Evolutionary conservation across 2,113 vertebrate genomes (phyloP).

Genomic region (Acinonyx jubatus): DNA sequence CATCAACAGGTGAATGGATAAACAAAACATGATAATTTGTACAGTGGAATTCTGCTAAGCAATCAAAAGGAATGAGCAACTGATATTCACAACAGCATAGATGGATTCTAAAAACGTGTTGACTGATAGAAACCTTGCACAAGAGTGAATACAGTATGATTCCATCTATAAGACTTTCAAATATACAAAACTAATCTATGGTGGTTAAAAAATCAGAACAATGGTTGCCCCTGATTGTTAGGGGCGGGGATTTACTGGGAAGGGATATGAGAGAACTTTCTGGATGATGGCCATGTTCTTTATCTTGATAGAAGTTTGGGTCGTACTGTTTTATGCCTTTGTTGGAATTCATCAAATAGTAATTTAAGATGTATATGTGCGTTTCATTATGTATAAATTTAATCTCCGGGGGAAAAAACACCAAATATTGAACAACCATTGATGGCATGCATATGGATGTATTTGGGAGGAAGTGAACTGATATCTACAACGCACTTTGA

Average conservation of each 20-base stretch:
- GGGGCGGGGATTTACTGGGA: neutral
- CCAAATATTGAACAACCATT: neutral
- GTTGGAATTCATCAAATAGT: neutral
- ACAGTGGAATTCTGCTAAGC: neutral
- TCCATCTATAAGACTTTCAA: neutral
- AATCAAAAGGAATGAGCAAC: slow-evolving; percentile 2
- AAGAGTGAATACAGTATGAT: neutral
- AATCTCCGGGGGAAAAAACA: neutral
- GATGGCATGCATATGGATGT: neutral
- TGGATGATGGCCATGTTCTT: neutral
- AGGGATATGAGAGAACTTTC: neutral
- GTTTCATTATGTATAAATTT: slow-evolving; percentile 15
- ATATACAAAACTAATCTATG: neutral
- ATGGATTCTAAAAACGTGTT: neutral
- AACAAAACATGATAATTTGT: neutral
- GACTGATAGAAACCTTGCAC: neutral
- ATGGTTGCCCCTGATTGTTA: neutral
- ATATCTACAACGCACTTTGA: neutral
- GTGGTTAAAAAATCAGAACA: neutral
- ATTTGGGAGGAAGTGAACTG: neutral
- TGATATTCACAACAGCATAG: neutral
- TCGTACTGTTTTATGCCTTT: slow-evolving; percentile 4
- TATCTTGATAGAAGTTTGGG: neutral
- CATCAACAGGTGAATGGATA: neutral
- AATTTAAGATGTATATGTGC: neutral